A percentile compares a stretch with the other conserved stretches of the same genome.
Conservation (phyloP, 2,113 vertebrate genomes). For the Leptobrachium leishanense region DNA sequence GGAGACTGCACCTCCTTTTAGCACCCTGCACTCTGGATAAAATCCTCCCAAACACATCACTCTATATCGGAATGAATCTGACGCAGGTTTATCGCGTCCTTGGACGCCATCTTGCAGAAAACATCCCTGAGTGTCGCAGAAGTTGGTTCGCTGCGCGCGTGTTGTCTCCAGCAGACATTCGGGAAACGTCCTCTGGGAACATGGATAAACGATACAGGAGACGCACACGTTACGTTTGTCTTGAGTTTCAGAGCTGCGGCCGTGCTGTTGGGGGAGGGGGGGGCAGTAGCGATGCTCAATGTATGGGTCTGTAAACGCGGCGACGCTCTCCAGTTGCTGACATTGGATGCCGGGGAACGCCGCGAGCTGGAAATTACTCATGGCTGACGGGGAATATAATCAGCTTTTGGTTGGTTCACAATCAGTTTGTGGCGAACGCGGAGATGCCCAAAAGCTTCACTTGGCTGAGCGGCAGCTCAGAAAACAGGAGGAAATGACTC, state of each 20-base stretch:
- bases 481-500: slow-evolving; percentile 80
- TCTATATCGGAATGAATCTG: too few species aligned
- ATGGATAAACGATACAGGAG: too few species aligned
- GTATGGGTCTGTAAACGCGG: neutral
- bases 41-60: too few species aligned
- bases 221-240: neutral
- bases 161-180: too few species aligned
- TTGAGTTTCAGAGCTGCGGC: neutral
- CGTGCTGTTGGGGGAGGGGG: neutral
- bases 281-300: neutral
- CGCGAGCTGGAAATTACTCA: slow-evolving; percentile 71
- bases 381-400: slow-evolving; percentile 72
- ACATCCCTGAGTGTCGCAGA: too few species aligned
- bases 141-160: too few species aligned
- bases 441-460: slow-evolving; percentile 74
- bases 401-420: slow-evolving; percentile 77
- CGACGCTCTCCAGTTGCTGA: neutral
- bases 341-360: slow-evolving; percentile 7
- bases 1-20: too few species aligned
- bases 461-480: slow-evolving; percentile 76
- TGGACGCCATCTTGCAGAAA: too few species aligned
- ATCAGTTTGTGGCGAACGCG: slow-evolving; percentile 74
- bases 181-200: too few species aligned
- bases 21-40: too few species aligned
- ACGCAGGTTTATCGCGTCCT: too few species aligned